phyloP scores from a whole-genome alignment of 2,888 invertebrate species.

The Drosophila engyochracea region DNA sequence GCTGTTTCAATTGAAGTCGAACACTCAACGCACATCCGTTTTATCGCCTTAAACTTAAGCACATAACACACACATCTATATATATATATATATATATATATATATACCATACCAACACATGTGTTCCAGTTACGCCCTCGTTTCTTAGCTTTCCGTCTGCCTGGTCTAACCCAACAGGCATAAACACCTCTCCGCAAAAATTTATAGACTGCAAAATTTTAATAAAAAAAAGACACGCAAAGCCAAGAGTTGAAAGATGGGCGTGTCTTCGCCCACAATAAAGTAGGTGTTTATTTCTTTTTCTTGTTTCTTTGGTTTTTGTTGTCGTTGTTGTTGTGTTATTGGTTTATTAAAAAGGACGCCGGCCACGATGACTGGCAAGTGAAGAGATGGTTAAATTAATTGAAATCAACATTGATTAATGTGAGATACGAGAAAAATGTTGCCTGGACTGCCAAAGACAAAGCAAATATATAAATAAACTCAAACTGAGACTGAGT shows the following conservation, averaged over 20 bases:
- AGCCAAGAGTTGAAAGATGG: slow-evolving; percentile 52
- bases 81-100: not conserved
- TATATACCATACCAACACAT: slow-evolving; percentile 14
- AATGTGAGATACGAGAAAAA: slow-evolving; percentile 77
- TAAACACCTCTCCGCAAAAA: slow-evolving; percentile 66
- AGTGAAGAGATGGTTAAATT: slow-evolving; percentile 81
- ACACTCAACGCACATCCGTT: slow-evolving; percentile 40
- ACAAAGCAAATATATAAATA: slow-evolving; percentile 26
- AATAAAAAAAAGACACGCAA: slow-evolving; percentile 44
- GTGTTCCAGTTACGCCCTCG: slow-evolving; percentile 21
- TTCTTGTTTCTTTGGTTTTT: not conserved
- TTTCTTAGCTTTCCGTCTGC: not conserved
- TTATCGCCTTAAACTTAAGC: slow-evolving; percentile 6
- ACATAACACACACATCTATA: slow-evolving; percentile 10
- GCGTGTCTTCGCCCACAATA: slow-evolving; percentile 56
- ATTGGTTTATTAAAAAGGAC: slow-evolving; percentile 62
- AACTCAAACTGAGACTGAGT: slow-evolving; percentile 9
- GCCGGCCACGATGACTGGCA: slow-evolving; percentile 65
- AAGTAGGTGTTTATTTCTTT: slow-evolving; percentile 27
- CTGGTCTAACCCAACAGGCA: slow-evolving; percentile 29
- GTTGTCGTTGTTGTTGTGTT: slow-evolving; percentile 39
- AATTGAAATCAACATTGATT: slow-evolving; percentile 82
- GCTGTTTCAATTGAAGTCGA: slow-evolving; percentile 8
- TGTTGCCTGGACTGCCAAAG: slow-evolving; percentile 47
- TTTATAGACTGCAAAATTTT: slow-evolving; percentile 77